Percentiles rank a stretch among this genome's conserved stretches.
phyloP scores from a whole-genome alignment of 2,113 vertebrate genomes.

The Pseudolaguvia tuberculata region DNA sequence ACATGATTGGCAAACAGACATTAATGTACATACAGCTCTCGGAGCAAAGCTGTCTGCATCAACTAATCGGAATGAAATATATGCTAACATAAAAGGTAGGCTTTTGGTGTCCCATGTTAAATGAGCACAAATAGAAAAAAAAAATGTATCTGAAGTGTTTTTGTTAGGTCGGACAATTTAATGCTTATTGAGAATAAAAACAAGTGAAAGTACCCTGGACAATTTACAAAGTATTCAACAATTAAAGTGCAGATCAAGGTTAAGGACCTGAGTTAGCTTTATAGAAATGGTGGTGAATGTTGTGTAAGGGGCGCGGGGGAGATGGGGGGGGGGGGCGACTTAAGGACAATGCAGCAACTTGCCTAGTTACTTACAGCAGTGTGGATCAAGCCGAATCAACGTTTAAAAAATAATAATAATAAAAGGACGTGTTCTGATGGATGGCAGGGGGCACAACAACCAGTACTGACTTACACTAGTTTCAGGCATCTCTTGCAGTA shows the following conservation, averaged over 20 bases:
- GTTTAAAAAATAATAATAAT: background rate
- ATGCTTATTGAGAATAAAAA: constrained; percentile 38
- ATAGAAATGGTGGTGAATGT: constrained; percentile 17
- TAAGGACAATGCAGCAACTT: constrained; percentile 39
- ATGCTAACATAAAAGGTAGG: constrained; percentile 3
- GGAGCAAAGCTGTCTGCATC: constrained; percentile 4
- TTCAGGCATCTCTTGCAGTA: constrained; percentile 20
- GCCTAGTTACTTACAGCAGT: constrained; percentile 49
- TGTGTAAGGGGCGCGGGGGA: too few species aligned
- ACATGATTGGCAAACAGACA: constrained; percentile 21
- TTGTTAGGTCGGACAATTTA: constrained; percentile 36
- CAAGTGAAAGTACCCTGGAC: constrained; percentile 43
- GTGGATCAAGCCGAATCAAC: constrained; percentile 38
- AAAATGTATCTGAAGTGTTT: constrained; percentile 11
- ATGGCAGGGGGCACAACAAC: constrained; percentile 37
- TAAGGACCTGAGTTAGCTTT: constrained; percentile 47
- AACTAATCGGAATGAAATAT: constrained; percentile 9
- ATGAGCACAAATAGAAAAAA: background rate
- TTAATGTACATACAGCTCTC: constrained; percentile 25
- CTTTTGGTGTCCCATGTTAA: constrained; percentile 1
- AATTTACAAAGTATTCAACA: constrained; percentile 37
- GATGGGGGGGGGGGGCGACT: constrained; percentile 10
- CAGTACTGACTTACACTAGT: constrained; percentile 40
- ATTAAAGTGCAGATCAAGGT: constrained; percentile 54
- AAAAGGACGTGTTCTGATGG: constrained; percentile 34